Percentiles rank a stretch among this genome's conserved stretches.
These are phyloP conservation scores for Neopipo cinnamomea DNA, from an alignment of 2,113 vertebrate species.

Conservation along the genomic window DNA sequence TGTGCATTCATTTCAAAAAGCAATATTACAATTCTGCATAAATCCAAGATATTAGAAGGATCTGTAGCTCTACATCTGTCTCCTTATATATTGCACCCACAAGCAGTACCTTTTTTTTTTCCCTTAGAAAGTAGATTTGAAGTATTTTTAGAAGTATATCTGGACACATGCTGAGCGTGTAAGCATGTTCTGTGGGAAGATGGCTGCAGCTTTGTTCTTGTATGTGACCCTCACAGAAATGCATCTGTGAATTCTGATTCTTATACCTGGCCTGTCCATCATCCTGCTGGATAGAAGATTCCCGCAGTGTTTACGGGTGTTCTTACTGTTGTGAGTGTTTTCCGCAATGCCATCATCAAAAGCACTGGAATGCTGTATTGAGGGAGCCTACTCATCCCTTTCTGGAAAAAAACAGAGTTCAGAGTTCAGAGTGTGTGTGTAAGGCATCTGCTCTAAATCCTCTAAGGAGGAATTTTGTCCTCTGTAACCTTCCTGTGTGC, in stretches of 20 bases:
- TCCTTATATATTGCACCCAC: neutral
- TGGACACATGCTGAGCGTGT: neutral
- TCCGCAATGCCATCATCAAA: neutral
- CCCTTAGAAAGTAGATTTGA: neutral
- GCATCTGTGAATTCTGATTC: neutral
- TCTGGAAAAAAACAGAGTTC: neutral
- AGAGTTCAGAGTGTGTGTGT: neutral
- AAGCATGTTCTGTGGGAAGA: neutral
- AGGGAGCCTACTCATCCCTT: neutral
- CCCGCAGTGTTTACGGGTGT: neutral
- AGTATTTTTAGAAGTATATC: neutral
- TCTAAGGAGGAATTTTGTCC: neutral
- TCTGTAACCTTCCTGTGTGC: neutral
- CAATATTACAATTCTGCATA: accelerated
- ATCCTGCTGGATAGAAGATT: neutral
- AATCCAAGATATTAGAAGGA: neutral
- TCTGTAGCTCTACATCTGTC: neutral
- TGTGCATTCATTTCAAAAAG: neutral
- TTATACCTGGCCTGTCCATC: neutral
- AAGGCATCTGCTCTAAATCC: neutral
- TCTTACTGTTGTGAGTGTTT: neutral
- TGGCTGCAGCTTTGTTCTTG: neutral
- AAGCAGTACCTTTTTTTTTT: neutral
- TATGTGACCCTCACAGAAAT: neutral
- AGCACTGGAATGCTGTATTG: neutral